Evolutionary conservation across 2,888 invertebrate species (phyloP).

Genomic region (Caenorhabditis uteleia): DNA sequence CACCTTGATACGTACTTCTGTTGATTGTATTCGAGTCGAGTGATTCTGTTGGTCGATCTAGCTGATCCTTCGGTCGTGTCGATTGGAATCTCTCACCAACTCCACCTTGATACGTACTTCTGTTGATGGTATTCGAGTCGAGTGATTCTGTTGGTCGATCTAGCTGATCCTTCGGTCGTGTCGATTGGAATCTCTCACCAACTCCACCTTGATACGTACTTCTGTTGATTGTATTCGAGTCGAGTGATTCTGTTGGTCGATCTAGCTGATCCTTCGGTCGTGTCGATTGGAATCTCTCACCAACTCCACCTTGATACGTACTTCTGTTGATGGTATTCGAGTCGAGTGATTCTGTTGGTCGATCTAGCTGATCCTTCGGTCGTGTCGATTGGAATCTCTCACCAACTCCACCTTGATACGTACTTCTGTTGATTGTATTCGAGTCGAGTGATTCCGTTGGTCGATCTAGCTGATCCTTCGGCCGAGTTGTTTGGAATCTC

Average conservation of each 20-base stretch:
- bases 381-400: constrained; percentile 17
- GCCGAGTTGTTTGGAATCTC: constrained; percentile 16
- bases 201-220: constrained; percentile 22
- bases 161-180: constrained; percentile 17
- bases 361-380: constrained; percentile 25
- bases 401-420: constrained; percentile 29
- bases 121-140: constrained; percentile 19
- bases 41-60: constrained; percentile 7
- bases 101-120: constrained; percentile 21
- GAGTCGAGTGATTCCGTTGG: constrained; percentile 17
- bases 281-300: constrained; percentile 15
- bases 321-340: constrained; percentile 19
- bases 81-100: constrained; percentile 17
- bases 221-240: constrained; percentile 21
- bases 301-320: constrained; percentile 26
- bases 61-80: constrained; percentile 11
- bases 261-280: constrained; percentile 24
- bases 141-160: constrained; percentile 18
- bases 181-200: constrained; percentile 17
- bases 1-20: constrained; percentile 14
- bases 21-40: constrained; percentile 11
- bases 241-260: constrained; percentile 16
- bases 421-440: constrained; percentile 20
- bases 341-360: constrained; percentile 16
- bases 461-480: constrained; percentile 23